Percentiles rank a stretch among this genome's conserved stretches.
Evolutionary conservation across 2,888 invertebrate genomes (phyloP).

Genomic region (Toxonevra muliebris): DNA sequence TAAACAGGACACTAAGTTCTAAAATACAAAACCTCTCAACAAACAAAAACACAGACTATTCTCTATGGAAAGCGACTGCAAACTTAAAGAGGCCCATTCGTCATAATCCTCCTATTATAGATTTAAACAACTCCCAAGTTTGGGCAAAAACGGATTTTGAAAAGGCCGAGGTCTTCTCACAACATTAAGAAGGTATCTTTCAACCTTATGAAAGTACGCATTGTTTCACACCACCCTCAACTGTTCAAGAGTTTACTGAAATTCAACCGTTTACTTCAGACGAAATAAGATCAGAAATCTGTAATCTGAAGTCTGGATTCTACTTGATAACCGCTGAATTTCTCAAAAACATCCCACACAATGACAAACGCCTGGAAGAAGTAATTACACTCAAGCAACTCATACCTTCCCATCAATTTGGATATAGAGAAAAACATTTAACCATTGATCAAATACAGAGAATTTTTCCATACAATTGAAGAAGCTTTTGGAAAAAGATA

Average conservation of each 20-base stretch:
- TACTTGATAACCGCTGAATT: too few species aligned
- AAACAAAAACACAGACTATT: background rate
- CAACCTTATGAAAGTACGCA: background rate
- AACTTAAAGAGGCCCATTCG: background rate
- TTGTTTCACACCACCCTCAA: background rate
- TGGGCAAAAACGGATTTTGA: background rate
- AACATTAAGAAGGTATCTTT: background rate
- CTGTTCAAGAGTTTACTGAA: background rate
- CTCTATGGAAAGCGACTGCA: too few species aligned
- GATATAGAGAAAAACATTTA: too few species aligned
- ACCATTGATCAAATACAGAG: too few species aligned
- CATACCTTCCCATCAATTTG: too few species aligned
- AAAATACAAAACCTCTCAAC: conserved; percentile 2
- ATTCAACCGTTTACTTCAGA: background rate
- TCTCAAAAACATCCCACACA: too few species aligned
- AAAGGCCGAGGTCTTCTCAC: background rate
- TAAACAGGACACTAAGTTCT: background rate
- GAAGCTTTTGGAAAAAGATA: too few species aligned
- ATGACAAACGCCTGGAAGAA: too few species aligned
- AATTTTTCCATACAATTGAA: too few species aligned
- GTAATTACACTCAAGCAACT: too few species aligned
- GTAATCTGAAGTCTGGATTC: too few species aligned
- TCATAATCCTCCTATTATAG: background rate
- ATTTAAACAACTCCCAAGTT: background rate
- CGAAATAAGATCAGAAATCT: too few species aligned